These are phyloP conservation scores for Styela plicata DNA, from an alignment of 23 tunicate genomes.

Conservation along the genomic window DNA sequence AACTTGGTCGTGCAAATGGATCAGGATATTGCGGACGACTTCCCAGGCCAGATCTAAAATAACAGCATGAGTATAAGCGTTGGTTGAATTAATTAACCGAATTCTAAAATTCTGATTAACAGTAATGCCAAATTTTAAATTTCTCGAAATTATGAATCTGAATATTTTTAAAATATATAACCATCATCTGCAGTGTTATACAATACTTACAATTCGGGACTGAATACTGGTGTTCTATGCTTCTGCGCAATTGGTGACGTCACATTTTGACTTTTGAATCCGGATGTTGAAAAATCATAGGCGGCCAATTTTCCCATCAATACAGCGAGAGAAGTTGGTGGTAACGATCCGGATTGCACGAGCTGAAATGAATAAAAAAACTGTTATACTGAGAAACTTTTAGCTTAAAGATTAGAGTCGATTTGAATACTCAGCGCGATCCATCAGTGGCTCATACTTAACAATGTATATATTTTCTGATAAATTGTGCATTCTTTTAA, in stretches of 20 bases:
- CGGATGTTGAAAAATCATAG: constrained; percentile 5
- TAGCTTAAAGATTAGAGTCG: neutral
- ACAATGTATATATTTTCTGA: no score
- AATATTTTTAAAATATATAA: no score
- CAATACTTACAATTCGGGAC: constrained; percentile 18
- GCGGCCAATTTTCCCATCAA: constrained; percentile 36
- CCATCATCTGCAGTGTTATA: no score
- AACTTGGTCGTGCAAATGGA: neutral
- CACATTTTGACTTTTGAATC: neutral
- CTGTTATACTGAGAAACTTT: neutral
- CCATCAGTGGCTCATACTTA: no score
- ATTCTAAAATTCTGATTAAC: no score
- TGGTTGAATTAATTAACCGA: no score
- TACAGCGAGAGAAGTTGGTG: constrained; percentile 40
- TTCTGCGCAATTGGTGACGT: constrained; percentile 2
- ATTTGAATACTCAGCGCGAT: no score
- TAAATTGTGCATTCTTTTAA: no score
- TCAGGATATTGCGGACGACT: neutral
- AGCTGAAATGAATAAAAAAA: constrained; percentile 31
- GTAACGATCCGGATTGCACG: constrained; percentile 36
- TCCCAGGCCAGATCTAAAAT: neutral
- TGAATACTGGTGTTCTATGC: neutral
- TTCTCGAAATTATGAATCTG: no score
- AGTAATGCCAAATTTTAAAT: no score
- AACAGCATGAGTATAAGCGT: no score